A percentile compares a stretch with the other conserved stretches of the same genome.
Evolutionary conservation across 2,888 invertebrate genomes (phyloP).

Genomic region (Eupithecia inturbata): DNA sequence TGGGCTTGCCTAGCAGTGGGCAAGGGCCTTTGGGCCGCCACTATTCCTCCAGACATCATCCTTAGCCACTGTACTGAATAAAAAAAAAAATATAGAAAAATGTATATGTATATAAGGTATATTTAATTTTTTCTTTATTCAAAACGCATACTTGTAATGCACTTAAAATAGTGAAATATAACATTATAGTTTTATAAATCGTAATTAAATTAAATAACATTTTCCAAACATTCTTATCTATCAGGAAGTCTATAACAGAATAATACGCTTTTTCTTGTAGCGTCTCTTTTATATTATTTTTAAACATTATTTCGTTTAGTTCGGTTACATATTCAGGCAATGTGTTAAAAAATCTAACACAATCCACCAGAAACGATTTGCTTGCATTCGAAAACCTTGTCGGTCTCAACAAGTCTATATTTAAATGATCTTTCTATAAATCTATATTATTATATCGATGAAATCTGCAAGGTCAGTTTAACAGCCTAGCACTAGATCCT

Average conservation of each 20-base stretch:
- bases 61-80: too few species aligned
- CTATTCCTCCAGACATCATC: background rate
- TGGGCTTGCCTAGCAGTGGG: background rate
- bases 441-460: background rate
- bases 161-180: too few species aligned
- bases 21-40: background rate
- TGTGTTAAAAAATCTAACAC: background rate
- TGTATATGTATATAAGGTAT: too few species aligned
- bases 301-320: background rate
- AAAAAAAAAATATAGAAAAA: too few species aligned
- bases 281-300: background rate
- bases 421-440: too few species aligned
- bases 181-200: too few species aligned
- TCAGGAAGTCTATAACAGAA: too few species aligned
- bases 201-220: too few species aligned
- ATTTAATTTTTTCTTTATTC: too few species aligned
- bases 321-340: background rate
- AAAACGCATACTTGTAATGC: too few species aligned
- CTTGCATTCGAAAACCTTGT: background rate
- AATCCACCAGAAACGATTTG: background rate
- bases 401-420: background rate
- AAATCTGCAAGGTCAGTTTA: slow-evolving; percentile 4
- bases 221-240: too few species aligned
- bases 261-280: too few species aligned
- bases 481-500: slow-evolving; percentile 64